Base-by-base conservation (phyloP, 1,140 invertebrate species). In the Agrilus planipennis region DNA sequence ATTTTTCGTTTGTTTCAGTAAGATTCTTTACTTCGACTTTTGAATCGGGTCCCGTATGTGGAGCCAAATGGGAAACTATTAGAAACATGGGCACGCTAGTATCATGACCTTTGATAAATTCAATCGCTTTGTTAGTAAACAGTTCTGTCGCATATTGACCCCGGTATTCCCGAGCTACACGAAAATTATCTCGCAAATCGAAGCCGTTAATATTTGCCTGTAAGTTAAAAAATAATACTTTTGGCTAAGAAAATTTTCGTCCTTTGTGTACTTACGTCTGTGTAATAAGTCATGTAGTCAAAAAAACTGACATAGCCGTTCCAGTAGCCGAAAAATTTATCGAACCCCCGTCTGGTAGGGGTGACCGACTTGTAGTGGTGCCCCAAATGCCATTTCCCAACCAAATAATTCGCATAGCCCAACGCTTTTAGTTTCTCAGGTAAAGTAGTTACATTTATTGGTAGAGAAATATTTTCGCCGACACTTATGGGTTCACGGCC, bases 381-480 rank as follows among this genome's bases (percentile, higher is more conserved):
- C 59, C 72, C 72, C 38, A 89, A 65, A 53, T 92, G 88, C 89
- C 89, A 92, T 65, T 95, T 94, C n/a, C 90, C 90, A 16, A 94
- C 72, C 22, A 85, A 70, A 59, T 87, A 80, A 1, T 85, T 90
- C 3, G 63, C 63, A 61, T 93, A 95, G 0, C 87, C 88, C 0
- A 75, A 57, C 15, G 77, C 66, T 53, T 77, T 76, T 18, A 94
- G 66, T 50, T 81, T 75, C 62, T 90, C 64, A 0, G 89, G 81
- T 22, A 84, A 35, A 4, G 77, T 60, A 31, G 63, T 68, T 16
- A 67, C 58, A n/a, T 68, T 56, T 4, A 72, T 41, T 0, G 77
- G 75, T 21, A 84, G 54, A 18, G 69, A 73, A 25, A 69, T 63
- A 3, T 69, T 60, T 42, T 74, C 65, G 0, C 67, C 64, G 15